phyloP scores from a whole-genome alignment of 1,140 invertebrate species.

The Conus ventricosus region DNA sequence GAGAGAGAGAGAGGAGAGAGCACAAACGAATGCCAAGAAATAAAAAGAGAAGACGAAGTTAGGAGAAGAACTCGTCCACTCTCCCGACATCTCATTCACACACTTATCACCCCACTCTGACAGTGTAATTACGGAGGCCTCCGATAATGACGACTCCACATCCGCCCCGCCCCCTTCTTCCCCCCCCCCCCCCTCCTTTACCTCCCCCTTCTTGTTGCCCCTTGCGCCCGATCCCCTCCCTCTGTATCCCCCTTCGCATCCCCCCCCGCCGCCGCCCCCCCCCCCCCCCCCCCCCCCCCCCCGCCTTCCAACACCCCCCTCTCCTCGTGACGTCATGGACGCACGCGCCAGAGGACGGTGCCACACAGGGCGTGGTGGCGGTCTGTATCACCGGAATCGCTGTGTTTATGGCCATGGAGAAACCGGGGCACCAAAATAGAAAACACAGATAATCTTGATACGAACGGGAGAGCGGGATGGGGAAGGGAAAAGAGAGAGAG shows the following conservation, averaged over 20 bases:
- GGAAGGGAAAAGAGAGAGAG: background rate
- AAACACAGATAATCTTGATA: background rate
- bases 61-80: background rate
- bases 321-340: background rate
- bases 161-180: background rate
- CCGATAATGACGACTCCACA: background rate
- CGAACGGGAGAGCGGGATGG: background rate
- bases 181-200: background rate
- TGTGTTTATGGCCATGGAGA: background rate
- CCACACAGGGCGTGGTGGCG: background rate
- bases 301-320: background rate
- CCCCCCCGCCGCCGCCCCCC: background rate
- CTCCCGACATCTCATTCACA: background rate
- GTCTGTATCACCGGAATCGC: background rate
- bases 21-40: no score
- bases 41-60: no score
- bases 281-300: background rate
- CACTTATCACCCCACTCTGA: constrained; percentile 1
- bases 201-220: background rate
- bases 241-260: background rate
- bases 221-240: background rate
- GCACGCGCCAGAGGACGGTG: background rate
- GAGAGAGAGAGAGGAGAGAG: no score
- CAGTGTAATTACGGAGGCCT: background rate
- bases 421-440: background rate